Conservation (phyloP, 2,797 vertebrate genomes). For the Ataeniobius toweri region DNA sequence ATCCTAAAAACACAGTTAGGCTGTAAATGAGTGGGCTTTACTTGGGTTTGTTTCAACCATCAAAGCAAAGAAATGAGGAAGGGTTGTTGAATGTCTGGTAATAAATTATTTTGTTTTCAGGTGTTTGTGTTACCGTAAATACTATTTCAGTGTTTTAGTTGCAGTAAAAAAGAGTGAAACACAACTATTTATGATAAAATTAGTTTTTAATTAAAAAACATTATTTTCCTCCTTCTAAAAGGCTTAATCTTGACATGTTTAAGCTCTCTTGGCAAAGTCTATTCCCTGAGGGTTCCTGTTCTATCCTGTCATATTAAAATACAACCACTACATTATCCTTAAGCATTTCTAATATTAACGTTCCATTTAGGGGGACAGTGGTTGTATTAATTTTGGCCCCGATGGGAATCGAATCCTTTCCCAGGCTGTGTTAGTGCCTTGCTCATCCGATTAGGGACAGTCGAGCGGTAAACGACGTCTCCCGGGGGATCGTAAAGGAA, state of each 20-base stretch:
- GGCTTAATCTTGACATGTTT: conserved; percentile 25
- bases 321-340: conserved; percentile 39
- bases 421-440: conserved; percentile 45
- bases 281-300: conserved; percentile 22
- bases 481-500: conserved; percentile 45
- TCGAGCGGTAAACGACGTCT: conserved; percentile 48
- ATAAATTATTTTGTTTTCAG: no score
- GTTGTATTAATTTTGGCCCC: conserved; percentile 39
- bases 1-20: not conserved
- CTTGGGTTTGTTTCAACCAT: no score
- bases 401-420: conserved; percentile 57
- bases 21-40: not conserved
- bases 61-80: no score
- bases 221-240: not conserved
- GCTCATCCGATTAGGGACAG: conserved; percentile 56
- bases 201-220: conserved; percentile 4
- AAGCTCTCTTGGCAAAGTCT: conserved; percentile 17
- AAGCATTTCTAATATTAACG: conserved; percentile 43
- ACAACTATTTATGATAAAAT: not conserved
- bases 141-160: not conserved
- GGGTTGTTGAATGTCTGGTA: no score
- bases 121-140: no score
- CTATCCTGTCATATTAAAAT: conserved; percentile 26
- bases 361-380: conserved; percentile 39
- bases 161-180: not conserved